Evolutionary conservation across 37 sponge, comb jelly and placozoan species (phyloP), one percentile per base, ranked within the genome.

Genomic region (Aphrocallistes beatrix): DNA sequence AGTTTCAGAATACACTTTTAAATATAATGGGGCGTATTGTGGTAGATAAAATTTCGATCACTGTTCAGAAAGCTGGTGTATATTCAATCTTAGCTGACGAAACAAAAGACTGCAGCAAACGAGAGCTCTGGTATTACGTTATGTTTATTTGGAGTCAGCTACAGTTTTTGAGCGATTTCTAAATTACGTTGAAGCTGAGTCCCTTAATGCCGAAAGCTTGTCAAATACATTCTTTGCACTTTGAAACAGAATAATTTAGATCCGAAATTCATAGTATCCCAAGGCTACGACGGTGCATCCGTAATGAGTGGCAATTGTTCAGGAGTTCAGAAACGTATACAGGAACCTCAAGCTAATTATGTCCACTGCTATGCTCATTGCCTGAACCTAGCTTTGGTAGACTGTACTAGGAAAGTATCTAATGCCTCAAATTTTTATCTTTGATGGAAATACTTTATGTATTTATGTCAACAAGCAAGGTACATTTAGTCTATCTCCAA

Each of bases 241-340:
- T 82, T 88, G 50, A 75, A 48, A 48, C 39, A 85, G 81, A 39
- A 86, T 38, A 36, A 82, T 37, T 37, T 90, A 34, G 87, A 90
- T 60, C 25, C n/a, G 3, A 19, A 60, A 60, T 84, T 85, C 51
- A 81, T 87, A 37, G 89, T 89, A 25, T 84, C 84, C 40, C 87
- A 89, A 85, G 89, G 89, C 50, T 91, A 89, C 85, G 89, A 91
- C 82, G 89, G 92, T 75, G 89, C 92, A 51, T 87, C 89, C 36
- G 89, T 91, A 47, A 91, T 91, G 92, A 89, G 89, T 51, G 92
- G 92, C 38, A 60, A 51, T 37, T 89, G 88, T 82, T 51, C 88
- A 39, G 92, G 89, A 81, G 89, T 91, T 38, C 89, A 88, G 49
- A 50, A 85, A 37, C 37, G 50, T 39, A 81, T 90, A 34, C 85